Percentiles rank a stretch among this genome's conserved stretches.
These are phyloP conservation scores for Sitta carolinensis DNA, from an alignment of 2,797 vertebrate genomes.

Conservation along the genomic window DNA sequence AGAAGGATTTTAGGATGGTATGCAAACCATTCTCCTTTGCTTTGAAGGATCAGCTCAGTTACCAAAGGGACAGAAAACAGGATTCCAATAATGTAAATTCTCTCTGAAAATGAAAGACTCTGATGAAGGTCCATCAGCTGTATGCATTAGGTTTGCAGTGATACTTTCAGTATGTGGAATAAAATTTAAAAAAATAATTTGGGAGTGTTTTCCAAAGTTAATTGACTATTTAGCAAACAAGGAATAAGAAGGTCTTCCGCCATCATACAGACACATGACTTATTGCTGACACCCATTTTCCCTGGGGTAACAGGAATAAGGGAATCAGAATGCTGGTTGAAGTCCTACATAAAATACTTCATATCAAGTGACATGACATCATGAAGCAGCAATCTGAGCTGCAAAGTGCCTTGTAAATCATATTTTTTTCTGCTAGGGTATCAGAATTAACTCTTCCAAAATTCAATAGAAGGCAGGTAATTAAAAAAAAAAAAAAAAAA, in stretches of 20 bases:
- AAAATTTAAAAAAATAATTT: not conserved
- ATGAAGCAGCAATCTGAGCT: slow-evolving; percentile 10
- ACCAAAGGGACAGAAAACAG: not conserved
- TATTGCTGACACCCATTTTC: not conserved
- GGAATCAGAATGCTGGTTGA: not conserved
- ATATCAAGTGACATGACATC: not conserved
- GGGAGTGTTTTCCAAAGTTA: not conserved
- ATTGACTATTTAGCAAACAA: not conserved
- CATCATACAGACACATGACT: not conserved
- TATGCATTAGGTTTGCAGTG: not conserved
- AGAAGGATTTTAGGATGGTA: not conserved
- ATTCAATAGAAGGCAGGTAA: not conserved
- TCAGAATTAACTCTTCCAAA: slow-evolving; percentile 30
- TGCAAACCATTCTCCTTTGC: not conserved
- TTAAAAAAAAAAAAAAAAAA: not conserved
- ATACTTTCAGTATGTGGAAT: not conserved
- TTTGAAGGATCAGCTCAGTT: not conserved
- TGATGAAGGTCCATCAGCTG: not conserved
- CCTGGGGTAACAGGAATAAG: not conserved
- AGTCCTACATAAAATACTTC: slow-evolving; percentile 6
- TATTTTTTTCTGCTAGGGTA: not conserved
- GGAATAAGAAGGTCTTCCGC: not conserved
- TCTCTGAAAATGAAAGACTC: not conserved
- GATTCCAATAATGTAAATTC: not conserved
- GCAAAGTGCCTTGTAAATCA: not conserved